Evolutionary conservation across 2,797 vertebrate species (phyloP).

Genomic region (Pelobates cultripes): DNA sequence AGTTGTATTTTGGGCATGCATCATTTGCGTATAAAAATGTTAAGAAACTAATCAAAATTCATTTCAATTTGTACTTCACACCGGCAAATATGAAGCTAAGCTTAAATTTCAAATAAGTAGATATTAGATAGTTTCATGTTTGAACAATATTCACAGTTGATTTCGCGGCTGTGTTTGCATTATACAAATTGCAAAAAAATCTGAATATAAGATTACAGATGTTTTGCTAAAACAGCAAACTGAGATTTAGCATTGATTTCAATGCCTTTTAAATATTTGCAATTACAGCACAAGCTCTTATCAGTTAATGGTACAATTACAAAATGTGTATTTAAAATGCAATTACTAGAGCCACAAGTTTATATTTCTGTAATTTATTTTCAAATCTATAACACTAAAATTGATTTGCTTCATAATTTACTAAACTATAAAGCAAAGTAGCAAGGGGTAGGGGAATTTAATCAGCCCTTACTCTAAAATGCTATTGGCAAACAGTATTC

Average conservation of each 20-base stretch:
- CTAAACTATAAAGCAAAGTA: slow-evolving; percentile 39
- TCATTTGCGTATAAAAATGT: slow-evolving; percentile 2
- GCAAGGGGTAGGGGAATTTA: slow-evolving; percentile 20
- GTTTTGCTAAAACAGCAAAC: slow-evolving; percentile 30
- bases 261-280: slow-evolving; percentile 45
- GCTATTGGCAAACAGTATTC: slow-evolving; percentile 3
- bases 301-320: slow-evolving; percentile 50
- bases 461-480: slow-evolving; percentile 6
- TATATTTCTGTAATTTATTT: slow-evolving; percentile 48
- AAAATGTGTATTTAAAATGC: slow-evolving; percentile 53
- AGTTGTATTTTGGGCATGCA: slow-evolving; percentile 3
- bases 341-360: slow-evolving; percentile 45
- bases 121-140: slow-evolving; percentile 52
- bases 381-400: slow-evolving; percentile 48
- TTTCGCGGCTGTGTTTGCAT: slow-evolving; percentile 40
- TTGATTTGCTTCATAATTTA: slow-evolving; percentile 52
- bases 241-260: slow-evolving; percentile 26
- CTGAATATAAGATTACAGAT: slow-evolving; percentile 44
- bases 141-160: slow-evolving; percentile 51
- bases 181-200: slow-evolving; percentile 27
- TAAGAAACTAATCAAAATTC: slow-evolving; percentile 48
- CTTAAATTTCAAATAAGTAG: slow-evolving; percentile 53
- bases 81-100: slow-evolving; percentile 31
- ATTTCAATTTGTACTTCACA: slow-evolving; percentile 30
- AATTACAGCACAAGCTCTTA: slow-evolving; percentile 45